These are phyloP conservation scores for Dicaeum eximium DNA, from an alignment of 2,113 vertebrate species.

Conservation along the genomic window DNA sequence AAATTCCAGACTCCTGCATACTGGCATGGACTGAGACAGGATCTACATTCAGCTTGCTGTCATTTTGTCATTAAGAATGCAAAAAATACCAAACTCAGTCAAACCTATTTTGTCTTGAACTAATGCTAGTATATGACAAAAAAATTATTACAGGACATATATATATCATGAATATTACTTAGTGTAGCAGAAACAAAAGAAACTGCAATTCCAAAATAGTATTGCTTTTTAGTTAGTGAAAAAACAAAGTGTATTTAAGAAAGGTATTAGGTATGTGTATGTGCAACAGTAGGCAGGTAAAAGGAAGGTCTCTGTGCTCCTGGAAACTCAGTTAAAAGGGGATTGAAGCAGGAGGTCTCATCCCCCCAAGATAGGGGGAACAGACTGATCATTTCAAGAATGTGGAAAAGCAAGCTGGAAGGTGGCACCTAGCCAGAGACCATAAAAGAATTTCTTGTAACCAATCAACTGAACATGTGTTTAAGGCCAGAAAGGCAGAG, in stretches of 20 bases:
- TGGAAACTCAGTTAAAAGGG: background rate
- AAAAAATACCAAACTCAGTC: background rate
- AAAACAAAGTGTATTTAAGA: background rate
- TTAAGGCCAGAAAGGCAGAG: background rate
- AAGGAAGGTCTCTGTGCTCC: background rate
- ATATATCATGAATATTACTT: background rate
- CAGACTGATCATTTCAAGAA: background rate
- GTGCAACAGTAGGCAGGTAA: background rate
- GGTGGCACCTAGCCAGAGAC: background rate
- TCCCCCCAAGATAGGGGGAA: background rate
- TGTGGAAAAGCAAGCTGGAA: slow-evolving; percentile 5
- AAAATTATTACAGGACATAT: background rate
- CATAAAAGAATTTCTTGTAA: background rate
- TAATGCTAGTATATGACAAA: background rate
- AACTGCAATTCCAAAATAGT: background rate
- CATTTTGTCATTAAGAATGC: background rate
- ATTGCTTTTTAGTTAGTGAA: background rate
- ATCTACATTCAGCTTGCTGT: background rate
- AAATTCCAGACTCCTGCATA: background rate
- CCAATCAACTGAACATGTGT: background rate
- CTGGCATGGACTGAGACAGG: background rate
- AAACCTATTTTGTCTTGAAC: background rate
- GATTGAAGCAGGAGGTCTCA: background rate
- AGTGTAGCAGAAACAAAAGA: background rate
- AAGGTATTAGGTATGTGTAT: background rate